Conservation (phyloP, 2,888 invertebrate species). For the Zygothrica quintamaculata region DNA sequence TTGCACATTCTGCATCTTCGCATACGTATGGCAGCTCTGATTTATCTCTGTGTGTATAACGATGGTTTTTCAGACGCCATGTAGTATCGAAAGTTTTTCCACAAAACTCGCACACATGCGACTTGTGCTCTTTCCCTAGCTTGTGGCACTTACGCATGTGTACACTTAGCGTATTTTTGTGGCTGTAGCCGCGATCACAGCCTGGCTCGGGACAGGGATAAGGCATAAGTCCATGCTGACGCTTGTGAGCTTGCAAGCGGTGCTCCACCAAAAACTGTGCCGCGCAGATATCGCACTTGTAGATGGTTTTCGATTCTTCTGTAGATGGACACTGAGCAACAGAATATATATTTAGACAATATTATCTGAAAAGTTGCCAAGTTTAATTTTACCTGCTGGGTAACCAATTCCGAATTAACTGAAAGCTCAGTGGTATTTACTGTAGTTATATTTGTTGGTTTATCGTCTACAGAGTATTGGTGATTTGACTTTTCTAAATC, state of each 20-base stretch:
- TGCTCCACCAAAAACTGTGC: slow-evolving; percentile 43
- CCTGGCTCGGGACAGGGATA: slow-evolving; percentile 49
- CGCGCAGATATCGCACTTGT: slow-evolving; percentile 47
- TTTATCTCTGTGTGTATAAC: slow-evolving; percentile 74
- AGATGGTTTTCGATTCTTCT: slow-evolving; percentile 22
- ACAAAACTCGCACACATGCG: slow-evolving; percentile 49
- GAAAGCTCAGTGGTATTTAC: not conserved
- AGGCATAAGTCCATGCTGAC: slow-evolving; percentile 44
- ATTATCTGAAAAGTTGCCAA: not conserved
- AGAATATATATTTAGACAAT: accelerated
- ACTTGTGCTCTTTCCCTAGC: slow-evolving; percentile 53
- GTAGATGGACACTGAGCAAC: not conserved
- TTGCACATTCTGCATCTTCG: slow-evolving; percentile 61
- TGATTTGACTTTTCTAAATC: not conserved
- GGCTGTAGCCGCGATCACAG: slow-evolving; percentile 47
- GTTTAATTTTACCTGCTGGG: slow-evolving; percentile 9
- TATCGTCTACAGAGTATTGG: not conserved
- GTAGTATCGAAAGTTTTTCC: slow-evolving; percentile 55
- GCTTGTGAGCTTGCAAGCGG: slow-evolving; percentile 47
- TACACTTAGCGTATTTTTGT: slow-evolving; percentile 47
- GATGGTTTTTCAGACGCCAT: slow-evolving; percentile 73
- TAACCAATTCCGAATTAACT: not conserved
- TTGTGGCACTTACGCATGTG: slow-evolving; percentile 59
- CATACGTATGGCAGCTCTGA: slow-evolving; percentile 76
- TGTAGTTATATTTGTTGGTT: not conserved